Conservation (phyloP, 2,888 invertebrate species). For the Monoplex corrugatus region DNA sequence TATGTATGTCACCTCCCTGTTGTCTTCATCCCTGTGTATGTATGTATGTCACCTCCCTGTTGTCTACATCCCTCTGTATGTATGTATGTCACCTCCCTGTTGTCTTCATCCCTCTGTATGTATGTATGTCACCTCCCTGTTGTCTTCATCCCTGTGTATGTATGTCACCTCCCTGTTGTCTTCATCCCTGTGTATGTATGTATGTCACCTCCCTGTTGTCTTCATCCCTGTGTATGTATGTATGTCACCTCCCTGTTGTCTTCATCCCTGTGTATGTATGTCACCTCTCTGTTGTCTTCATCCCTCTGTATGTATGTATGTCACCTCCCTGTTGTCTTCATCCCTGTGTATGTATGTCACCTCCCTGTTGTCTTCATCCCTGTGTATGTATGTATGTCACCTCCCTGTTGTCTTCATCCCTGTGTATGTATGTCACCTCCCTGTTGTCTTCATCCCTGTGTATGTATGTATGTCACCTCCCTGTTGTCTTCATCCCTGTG, state of each 20-base stretch:
- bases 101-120: not conserved
- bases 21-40: too few relatives aligned
- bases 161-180: not conserved
- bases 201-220: not conserved
- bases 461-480: not conserved
- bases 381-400: slow-evolving; percentile 72
- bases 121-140: not conserved
- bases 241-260: slow-evolving; percentile 68
- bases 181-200: too few relatives aligned
- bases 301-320: not conserved
- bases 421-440: not conserved
- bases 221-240: slow-evolving; percentile 55
- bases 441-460: not conserved
- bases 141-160: not conserved
- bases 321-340: not conserved
- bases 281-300: not conserved
- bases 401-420: not conserved
- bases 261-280: not conserved
- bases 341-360: too few relatives aligned
- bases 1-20: not conserved
- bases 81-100: slow-evolving; percentile 73
- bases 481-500: not conserved
- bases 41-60: not conserved
- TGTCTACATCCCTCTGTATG: not conserved
- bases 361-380: not conserved